Conservation (phyloP, 2,888 invertebrate genomes). For the Chironomus riparius region DNA sequence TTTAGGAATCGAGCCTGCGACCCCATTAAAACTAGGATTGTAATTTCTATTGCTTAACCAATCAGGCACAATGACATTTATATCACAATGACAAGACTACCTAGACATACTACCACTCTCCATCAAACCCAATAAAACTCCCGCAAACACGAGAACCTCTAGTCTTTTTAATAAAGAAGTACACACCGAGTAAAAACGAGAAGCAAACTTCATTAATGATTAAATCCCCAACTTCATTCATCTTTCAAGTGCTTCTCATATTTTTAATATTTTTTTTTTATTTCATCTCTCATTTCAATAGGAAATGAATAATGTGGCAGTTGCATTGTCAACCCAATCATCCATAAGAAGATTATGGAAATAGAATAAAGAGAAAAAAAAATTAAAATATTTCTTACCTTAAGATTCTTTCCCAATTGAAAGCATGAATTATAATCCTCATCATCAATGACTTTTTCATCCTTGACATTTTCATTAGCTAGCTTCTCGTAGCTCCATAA, state of each 20-base stretch:
- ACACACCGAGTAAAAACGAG: not conserved
- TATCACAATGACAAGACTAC: too few species aligned
- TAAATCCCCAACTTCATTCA: not conserved
- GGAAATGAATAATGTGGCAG: not conserved
- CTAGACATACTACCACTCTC: too few species aligned
- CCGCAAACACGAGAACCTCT: not conserved
- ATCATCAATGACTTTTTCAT: conserved; percentile 14
- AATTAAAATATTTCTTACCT: conserved; percentile 17
- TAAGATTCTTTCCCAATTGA: conserved; percentile 14
- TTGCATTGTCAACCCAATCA: not conserved
- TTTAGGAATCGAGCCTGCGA: too few species aligned
- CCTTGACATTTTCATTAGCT: conserved; percentile 27
- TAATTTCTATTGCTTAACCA: too few species aligned
- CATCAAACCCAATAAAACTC: too few species aligned
- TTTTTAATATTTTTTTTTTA: not conserved
- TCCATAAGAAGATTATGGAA: not conserved
- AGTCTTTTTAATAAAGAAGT: not conserved
- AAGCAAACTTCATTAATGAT: not conserved
- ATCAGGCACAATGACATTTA: too few species aligned
- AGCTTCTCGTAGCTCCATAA: conserved; percentile 26
- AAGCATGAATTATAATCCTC: conserved; percentile 25
- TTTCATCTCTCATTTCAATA: not conserved
- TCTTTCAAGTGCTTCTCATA: not conserved
- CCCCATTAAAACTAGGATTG: too few species aligned
- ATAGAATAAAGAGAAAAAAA: not conserved